Evolutionary conservation across 2,113 vertebrate genomes (phyloP).

Genomic region (Raja brachyura): DNA sequence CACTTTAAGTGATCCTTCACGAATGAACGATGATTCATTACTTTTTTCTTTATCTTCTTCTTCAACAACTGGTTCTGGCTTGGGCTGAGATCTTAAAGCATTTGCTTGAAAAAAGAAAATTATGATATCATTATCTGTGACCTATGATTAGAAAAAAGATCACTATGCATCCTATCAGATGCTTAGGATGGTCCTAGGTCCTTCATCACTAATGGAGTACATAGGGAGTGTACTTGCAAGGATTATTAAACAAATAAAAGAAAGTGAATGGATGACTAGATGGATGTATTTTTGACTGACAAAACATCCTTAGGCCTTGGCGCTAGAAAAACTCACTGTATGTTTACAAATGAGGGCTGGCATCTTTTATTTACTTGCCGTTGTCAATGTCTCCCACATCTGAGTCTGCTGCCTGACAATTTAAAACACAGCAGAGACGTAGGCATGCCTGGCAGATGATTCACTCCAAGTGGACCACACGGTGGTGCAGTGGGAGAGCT

Average conservation of each 20-base stretch:
- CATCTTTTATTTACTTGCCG: neutral
- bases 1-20: slow-evolving; percentile 67
- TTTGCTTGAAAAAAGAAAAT: neutral
- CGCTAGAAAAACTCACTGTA: neutral
- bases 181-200: neutral
- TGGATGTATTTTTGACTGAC: neutral
- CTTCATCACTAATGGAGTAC: neutral
- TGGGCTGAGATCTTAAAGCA: neutral
- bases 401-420: too few relatives aligned
- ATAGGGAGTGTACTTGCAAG: neutral
- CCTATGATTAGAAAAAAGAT: neutral
- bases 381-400: too few relatives aligned
- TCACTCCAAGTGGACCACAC: too few relatives aligned
- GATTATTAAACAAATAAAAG: neutral
- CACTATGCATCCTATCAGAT: neutral
- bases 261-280: neutral
- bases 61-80: neutral
- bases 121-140: neutral
- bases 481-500: too few relatives aligned
- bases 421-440: too few relatives aligned
- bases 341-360: neutral
- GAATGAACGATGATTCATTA: slow-evolving; percentile 46
- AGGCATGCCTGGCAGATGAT: too few relatives aligned
- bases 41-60: slow-evolving; percentile 39
- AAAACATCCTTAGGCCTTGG: neutral